A percentile compares a stretch with the other conserved stretches of the same genome.
phyloP scores from a whole-genome alignment of 2,888 invertebrate species.

The Leptarthrus brevirostris region DNA sequence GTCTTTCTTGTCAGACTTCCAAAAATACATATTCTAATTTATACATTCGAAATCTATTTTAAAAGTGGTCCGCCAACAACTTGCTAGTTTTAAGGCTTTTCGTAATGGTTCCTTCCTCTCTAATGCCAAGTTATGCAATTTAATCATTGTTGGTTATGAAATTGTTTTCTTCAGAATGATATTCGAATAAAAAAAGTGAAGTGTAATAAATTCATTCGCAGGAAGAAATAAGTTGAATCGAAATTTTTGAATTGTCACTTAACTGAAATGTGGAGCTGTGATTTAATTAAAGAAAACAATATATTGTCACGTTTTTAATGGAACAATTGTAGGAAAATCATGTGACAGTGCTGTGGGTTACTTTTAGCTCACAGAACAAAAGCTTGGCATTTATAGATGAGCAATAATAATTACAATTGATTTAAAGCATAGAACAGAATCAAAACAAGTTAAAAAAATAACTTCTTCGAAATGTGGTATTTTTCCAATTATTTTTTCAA shows the following conservation, averaged over 20 bases:
- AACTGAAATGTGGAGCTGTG: no score
- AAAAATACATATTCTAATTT: conserved; percentile 42
- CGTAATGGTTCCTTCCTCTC: background rate
- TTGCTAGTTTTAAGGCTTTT: background rate
- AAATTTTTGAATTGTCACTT: background rate
- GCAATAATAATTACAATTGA: no score
- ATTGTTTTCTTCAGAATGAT: background rate
- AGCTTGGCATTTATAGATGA: no score
- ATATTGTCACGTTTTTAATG: no score
- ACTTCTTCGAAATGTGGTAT: no score
- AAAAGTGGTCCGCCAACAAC: conserved; percentile 2
- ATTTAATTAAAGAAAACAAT: no score
- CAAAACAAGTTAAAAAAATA: no score
- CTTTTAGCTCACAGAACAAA: no score
- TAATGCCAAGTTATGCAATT: conserved; percentile 20
- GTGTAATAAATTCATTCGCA: background rate
- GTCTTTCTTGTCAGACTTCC: background rate
- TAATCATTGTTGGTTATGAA: conserved; percentile 6
- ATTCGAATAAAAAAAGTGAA: background rate
- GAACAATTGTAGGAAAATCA: no score
- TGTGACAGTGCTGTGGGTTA: no score
- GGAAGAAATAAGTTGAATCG: background rate
- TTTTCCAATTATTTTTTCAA: no score
- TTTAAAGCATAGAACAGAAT: no score
- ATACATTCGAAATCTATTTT: conserved; percentile 32